Percentiles rank a stretch among this genome's conserved stretches.
These are phyloP conservation scores for Parazoanthus atlanticus DNA, from an alignment of 92 coral and sea anemone genomes.

Conservation along the genomic window DNA sequence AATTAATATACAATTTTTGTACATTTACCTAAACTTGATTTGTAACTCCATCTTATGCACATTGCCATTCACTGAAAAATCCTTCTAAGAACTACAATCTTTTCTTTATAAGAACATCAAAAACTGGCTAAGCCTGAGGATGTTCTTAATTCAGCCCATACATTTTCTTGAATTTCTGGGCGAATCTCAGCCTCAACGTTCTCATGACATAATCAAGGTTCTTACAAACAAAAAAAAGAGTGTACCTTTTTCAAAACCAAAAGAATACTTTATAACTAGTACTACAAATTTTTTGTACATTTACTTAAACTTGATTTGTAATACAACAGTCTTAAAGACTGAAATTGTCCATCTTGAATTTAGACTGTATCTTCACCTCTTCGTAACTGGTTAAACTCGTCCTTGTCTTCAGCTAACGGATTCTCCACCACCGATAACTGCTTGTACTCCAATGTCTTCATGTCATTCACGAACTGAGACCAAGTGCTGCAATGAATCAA, in stretches of 20 bases:
- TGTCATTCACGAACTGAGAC: conserved; percentile 91
- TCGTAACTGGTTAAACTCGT: conserved; percentile 35
- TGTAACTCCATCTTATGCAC: neutral
- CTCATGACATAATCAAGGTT: too few species aligned
- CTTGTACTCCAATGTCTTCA: conserved; percentile 89
- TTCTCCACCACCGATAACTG: conserved; percentile 82
- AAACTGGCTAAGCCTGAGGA: too few species aligned
- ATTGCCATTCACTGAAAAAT: too few species aligned
- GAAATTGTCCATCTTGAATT: neutral
- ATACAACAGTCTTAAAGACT: neutral
- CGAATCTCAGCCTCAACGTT: too few species aligned
- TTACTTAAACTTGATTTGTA: neutral
- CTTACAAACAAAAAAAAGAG: too few species aligned
- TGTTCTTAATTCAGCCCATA: too few species aligned
- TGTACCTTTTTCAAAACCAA: neutral
- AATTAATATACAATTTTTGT: too few species aligned
- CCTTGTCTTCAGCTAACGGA: conserved; percentile 70
- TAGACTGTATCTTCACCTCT: conserved; percentile 18
- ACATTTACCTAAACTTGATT: neutral
- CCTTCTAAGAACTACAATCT: too few species aligned
- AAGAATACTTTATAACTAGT: neutral
- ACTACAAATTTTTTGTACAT: too few species aligned
- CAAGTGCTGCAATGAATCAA: conserved; percentile 67
- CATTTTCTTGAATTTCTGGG: too few species aligned
- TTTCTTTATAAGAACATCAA: too few species aligned